Conservation (phyloP, 1,140 invertebrate genomes). For the Mylabris phalerata region DNA sequence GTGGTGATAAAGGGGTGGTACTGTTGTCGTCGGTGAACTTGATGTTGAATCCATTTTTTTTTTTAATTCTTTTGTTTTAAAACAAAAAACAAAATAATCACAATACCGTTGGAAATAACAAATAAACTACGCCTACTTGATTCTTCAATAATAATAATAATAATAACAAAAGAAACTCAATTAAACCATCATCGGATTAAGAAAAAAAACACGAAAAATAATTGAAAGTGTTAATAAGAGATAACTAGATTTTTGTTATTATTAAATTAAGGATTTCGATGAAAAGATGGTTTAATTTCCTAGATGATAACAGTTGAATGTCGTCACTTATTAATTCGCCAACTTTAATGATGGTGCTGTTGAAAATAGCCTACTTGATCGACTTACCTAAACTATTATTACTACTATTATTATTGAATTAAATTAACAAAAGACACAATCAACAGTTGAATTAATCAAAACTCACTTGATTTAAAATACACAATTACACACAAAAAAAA, state of each 20-base stretch:
- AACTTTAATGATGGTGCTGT: conserved; percentile 6
- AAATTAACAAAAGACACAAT: neutral
- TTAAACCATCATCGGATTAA: conserved; percentile 17
- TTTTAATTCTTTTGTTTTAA: neutral
- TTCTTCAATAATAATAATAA: conserved; percentile 12
- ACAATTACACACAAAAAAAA: neutral
- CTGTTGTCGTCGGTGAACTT: neutral
- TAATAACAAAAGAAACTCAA: too few species aligned
- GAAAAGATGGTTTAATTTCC: conserved; percentile 19
- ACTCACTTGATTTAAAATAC: neutral
- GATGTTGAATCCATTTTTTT: neutral
- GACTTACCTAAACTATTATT: conserved; percentile 2
- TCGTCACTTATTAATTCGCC: conserved; percentile 14
- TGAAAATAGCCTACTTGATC: conserved; percentile 5
- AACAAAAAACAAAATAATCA: neutral
- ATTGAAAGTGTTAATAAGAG: too few species aligned
- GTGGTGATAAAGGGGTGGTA: neutral
- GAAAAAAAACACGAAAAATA: too few species aligned
- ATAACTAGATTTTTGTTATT: too few species aligned
- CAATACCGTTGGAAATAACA: neutral
- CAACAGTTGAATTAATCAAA: neutral
- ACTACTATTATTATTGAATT: neutral
- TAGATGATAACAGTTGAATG: conserved; percentile 20
- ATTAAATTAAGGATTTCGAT: neutral
- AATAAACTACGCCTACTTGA: conserved; percentile 4